Percentiles rank a stretch among this genome's conserved stretches.
Conservation (phyloP, 2,797 vertebrate genomes). For the Brachymystax lenok region DNA sequence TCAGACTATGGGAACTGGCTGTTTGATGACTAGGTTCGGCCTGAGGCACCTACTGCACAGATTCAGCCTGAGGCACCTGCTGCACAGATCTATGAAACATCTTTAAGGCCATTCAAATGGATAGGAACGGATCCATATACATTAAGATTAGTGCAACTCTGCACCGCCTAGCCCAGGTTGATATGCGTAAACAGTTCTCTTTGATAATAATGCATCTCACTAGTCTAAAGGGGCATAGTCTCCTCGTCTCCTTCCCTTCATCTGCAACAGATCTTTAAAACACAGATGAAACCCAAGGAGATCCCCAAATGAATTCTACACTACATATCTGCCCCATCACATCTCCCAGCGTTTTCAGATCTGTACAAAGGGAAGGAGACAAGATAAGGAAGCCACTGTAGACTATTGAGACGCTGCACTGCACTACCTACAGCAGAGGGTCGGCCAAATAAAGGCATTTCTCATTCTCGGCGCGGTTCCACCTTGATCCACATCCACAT, state of each 20-base stretch:
- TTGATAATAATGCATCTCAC: neutral
- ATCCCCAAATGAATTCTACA: neutral
- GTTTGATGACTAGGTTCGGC: neutral
- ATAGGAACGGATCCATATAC: no score
- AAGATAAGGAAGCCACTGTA: neutral
- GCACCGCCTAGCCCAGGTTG: neutral
- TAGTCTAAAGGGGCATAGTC: no score
- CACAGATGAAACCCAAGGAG: neutral
- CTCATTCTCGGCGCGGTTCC: neutral
- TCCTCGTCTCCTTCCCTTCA: neutral
- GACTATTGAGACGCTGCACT: neutral
- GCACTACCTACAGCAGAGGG: neutral
- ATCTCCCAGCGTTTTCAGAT: neutral
- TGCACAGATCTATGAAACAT: neutral
- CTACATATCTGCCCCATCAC: neutral
- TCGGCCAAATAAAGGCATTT: neutral
- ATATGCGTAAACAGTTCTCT: neutral
- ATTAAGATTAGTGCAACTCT: no score
- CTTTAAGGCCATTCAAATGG: neutral
- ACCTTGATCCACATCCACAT: neutral
- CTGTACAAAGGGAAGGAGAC: constrained; percentile 3
- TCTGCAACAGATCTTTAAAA: neutral
- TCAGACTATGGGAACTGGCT: neutral
- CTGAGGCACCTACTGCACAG: neutral
- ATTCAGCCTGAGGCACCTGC: neutral